These are phyloP conservation scores for Himalopsyche kuldschensis DNA, from an alignment of 2,888 invertebrate species.

Conservation along the genomic window DNA sequence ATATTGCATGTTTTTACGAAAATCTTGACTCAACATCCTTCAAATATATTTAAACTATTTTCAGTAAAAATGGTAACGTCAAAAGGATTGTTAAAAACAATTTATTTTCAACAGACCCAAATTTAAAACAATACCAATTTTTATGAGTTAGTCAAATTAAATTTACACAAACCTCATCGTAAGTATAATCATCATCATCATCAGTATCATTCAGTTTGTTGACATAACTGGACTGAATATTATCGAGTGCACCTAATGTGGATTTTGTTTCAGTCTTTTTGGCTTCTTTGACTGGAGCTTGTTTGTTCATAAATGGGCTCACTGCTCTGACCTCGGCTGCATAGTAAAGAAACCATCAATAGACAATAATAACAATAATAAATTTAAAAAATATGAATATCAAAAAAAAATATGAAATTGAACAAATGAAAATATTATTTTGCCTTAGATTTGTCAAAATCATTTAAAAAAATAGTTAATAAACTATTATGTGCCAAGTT, in stretches of 20 bases:
- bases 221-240: constrained; percentile 1
- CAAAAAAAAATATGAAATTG: too few species aligned
- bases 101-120: background rate
- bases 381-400: too few species aligned
- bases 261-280: constrained; percentile 43
- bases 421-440: too few species aligned
- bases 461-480: too few species aligned
- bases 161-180: constrained; percentile 65
- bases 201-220: constrained; percentile 61
- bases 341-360: background rate
- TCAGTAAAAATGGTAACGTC: background rate
- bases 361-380: too few species aligned
- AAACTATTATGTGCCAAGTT: too few species aligned
- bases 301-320: constrained; percentile 15
- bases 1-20: too few species aligned
- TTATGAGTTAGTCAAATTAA: background rate
- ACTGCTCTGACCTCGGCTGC: background rate
- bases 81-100: background rate
- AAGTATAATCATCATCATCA: constrained; percentile 76
- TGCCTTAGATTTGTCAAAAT: too few species aligned
- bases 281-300: constrained; percentile 37
- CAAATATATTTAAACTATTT: background rate
- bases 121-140: background rate
- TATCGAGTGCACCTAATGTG: background rate
- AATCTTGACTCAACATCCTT: too few species aligned